These are phyloP conservation scores for Orchestia grillus DNA, from an alignment of 1,140 invertebrate genomes.

Conservation along the genomic window DNA sequence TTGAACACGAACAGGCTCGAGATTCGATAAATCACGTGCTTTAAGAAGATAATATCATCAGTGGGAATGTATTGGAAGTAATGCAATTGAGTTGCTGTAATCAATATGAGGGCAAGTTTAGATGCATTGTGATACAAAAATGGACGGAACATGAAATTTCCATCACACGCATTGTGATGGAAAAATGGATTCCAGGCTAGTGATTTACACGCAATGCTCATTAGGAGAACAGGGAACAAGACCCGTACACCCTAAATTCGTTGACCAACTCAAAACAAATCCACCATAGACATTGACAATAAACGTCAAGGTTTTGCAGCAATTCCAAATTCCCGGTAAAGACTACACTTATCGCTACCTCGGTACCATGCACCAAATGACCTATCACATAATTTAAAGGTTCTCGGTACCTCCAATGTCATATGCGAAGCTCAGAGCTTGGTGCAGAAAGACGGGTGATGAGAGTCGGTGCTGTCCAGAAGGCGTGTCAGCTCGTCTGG, in stretches of 20 bases:
- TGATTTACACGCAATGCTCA: too few relatives aligned
- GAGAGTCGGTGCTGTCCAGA: not conserved
- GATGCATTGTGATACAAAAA: too few relatives aligned
- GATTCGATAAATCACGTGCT: not conserved
- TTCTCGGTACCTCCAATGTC: not conserved
- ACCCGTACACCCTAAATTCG: too few relatives aligned
- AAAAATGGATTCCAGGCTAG: too few relatives aligned
- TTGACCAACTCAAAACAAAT: too few relatives aligned
- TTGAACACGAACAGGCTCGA: not conserved
- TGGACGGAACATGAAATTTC: too few relatives aligned
- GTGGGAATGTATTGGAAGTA: not conserved
- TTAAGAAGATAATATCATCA: not conserved
- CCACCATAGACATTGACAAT: too few relatives aligned
- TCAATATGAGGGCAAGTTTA: too few relatives aligned
- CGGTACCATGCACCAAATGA: not conserved
- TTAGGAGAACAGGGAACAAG: too few relatives aligned
- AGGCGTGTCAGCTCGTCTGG: not conserved
- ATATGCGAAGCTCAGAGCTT: not conserved
- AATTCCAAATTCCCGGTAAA: not conserved
- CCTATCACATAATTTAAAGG: not conserved
- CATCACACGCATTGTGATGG: too few relatives aligned
- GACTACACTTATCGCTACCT: not conserved
- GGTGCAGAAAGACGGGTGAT: conserved; percentile 16
- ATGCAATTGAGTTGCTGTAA: not conserved
- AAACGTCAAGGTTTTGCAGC: too few relatives aligned